These are phyloP conservation scores for Xiphophorus maculatus DNA, from an alignment of 2,113 vertebrate species.

Conservation along the genomic window DNA sequence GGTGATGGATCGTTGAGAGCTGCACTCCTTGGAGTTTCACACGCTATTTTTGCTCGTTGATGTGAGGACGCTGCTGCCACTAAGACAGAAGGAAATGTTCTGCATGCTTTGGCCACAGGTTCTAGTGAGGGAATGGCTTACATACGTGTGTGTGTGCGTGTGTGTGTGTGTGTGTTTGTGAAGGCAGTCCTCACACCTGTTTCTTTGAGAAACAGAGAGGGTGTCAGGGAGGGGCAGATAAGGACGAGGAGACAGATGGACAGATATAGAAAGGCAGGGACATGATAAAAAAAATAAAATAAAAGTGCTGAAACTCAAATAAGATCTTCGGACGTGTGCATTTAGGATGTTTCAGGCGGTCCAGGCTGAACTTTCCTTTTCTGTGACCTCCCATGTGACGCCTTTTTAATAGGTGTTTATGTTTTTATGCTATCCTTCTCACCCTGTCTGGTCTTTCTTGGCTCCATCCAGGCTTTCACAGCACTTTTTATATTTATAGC, in stretches of 20 bases:
- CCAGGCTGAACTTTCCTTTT: neutral
- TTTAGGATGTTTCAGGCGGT: conserved; percentile 21
- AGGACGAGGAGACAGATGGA: conserved; percentile 27
- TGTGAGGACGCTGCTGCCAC: conserved; percentile 56
- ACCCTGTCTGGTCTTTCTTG: conserved; percentile 30
- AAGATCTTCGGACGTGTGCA: conserved; percentile 18
- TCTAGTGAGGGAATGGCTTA: conserved; percentile 41
- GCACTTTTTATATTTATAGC: conserved; percentile 72
- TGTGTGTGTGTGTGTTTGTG: conserved; percentile 22
- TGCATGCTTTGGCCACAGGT: conserved; percentile 72
- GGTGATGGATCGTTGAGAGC: conserved; percentile 18
- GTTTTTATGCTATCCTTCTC: conserved; percentile 20
- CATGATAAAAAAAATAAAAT: conserved; percentile 8
- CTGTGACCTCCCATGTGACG: conserved; percentile 35
- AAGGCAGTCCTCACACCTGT: conserved; percentile 74
- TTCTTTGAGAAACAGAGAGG: conserved; percentile 48
- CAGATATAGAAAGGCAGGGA: conserved; percentile 20
- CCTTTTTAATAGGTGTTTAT: conserved; percentile 52
- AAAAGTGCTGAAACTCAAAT: conserved; percentile 33
- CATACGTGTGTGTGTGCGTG: conserved; percentile 6
- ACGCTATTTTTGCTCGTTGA: conserved; percentile 64
- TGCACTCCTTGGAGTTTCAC: conserved; percentile 45
- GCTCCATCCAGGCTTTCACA: conserved; percentile 34
- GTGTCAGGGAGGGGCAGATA: conserved; percentile 27
- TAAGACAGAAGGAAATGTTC: conserved; percentile 70